Conservation (phyloP, 2,797 vertebrate genomes). For the Perdix hodgsoniae region DNA sequence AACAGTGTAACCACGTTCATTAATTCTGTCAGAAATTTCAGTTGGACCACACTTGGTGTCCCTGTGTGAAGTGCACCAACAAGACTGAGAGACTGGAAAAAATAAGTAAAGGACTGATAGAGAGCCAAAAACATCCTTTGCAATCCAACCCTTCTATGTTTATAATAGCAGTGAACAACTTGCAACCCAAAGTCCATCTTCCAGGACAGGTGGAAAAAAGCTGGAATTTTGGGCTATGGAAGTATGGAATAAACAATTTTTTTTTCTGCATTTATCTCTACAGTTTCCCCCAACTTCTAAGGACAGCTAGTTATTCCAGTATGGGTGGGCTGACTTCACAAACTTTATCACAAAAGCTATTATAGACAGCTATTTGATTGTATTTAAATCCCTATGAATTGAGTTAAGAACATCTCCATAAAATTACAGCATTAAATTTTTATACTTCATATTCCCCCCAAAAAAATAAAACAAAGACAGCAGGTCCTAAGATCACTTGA, state of each 20-base stretch:
- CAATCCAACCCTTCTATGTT: neutral
- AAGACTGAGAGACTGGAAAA: neutral
- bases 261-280: neutral
- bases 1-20: neutral
- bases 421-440: constrained; percentile 61
- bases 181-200: neutral
- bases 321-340: constrained; percentile 2
- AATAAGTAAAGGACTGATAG: neutral
- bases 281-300: neutral
- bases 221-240: neutral
- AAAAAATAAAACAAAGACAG: constrained; percentile 38
- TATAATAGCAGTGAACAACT: neutral
- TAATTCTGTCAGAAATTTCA: neutral
- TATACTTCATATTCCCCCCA: constrained; percentile 2
- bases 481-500: constrained; percentile 59
- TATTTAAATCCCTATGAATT: constrained; percentile 42
- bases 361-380: constrained; percentile 12
- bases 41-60: neutral
- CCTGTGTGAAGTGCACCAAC: neutral
- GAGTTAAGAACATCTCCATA: constrained; percentile 47
- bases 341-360: neutral
- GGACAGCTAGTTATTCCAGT: neutral
- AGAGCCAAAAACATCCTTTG: neutral
- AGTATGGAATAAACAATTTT: neutral
- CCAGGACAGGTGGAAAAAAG: too few relatives aligned